Base-by-base conservation (phyloP, 2,888 invertebrate species). In the Hydrotaea diabolus region DNA sequence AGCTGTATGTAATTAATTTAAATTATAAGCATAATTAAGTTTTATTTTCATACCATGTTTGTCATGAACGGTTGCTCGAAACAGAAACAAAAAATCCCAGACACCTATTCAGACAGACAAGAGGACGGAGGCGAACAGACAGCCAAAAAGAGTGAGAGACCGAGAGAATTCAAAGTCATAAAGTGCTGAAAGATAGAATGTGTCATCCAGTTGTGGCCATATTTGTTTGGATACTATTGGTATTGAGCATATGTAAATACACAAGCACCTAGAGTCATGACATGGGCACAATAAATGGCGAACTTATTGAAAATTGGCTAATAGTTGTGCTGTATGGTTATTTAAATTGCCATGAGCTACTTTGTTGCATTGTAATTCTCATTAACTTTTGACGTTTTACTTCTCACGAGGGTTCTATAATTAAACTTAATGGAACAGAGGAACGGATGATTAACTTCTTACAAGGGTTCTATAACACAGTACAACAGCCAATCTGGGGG, bases 21-120 rank as follows among this genome's bases (percentile, higher is more conserved):
- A 80, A 71, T 80, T 74, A 77, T 83, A 64, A 69, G 59, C 15
- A 77, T 80, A 77, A 69, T 69, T 69, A 46, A 80, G 73, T 77
- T 80, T 57, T 77, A 80, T 49, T 59, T 46, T 49, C 80, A 76
- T 39, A 53, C 83, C 83, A 80, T 74, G 59, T 80, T 80, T 69
- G 74, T 71, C 62, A 13, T 62, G 53, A 75, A 66, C 17, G 53
- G n/a, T 64, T 55, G 21, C 23, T 21, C 55, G n/a, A n/a, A n/a
- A n/a, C n/a, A n/a, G n/a, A n/a, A n/a, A n/a, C n/a, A 23, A 9
- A 55, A 55, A 59, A 59, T 23, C 59, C 13, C 23, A 26, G 19
- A 15, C 59, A 2, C 62, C 9, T n/a, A 31, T 31, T 31, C 7
- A 2, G 31, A 7, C 31, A 4, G 3, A 31, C 31, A 31, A n/a